Percentiles rank a stretch among this genome's conserved stretches.
phyloP scores from a whole-genome alignment of 1,140 invertebrate genomes.

The Lepidotrigona ventralis region DNA sequence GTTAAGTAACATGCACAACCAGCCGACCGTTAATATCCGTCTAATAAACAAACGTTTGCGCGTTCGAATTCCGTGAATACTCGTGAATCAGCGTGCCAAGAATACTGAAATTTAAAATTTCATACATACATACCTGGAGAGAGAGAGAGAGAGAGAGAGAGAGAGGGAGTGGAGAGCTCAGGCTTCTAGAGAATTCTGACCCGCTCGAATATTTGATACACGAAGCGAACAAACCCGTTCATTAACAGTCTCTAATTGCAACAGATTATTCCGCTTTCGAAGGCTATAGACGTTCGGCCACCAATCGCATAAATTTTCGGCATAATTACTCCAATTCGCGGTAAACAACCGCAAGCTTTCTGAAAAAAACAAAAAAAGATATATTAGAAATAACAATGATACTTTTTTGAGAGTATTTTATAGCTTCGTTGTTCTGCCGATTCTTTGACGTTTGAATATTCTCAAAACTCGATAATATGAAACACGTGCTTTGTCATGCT shows the following conservation, averaged over 20 bases:
- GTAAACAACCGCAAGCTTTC: neutral
- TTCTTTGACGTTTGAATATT: neutral
- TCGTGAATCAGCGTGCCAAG: slow-evolving; percentile 26
- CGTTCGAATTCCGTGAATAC: slow-evolving; percentile 35
- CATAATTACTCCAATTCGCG: neutral
- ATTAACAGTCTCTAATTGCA: neutral
- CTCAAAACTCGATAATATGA: neutral
- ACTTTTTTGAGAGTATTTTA: neutral
- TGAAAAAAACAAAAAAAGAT: neutral
- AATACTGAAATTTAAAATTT: slow-evolving; percentile 26
- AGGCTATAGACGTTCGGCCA: neutral
- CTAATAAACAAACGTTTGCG: slow-evolving; percentile 35
- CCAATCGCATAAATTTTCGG: neutral
- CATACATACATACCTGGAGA: neutral
- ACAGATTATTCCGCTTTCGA: neutral
- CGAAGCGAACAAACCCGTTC: neutral
- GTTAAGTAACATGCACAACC: slow-evolving; percentile 40
- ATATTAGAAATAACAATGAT: neutral
- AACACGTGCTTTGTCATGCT: too few species aligned
- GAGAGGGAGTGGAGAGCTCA: neutral
- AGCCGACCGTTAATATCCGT: slow-evolving; percentile 23
- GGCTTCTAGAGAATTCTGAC: neutral
- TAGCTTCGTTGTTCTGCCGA: neutral
- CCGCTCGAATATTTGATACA: neutral
- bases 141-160: too few species aligned